Conservation (phyloP, 2,113 vertebrate genomes). For the Mellivora capensis region DNA sequence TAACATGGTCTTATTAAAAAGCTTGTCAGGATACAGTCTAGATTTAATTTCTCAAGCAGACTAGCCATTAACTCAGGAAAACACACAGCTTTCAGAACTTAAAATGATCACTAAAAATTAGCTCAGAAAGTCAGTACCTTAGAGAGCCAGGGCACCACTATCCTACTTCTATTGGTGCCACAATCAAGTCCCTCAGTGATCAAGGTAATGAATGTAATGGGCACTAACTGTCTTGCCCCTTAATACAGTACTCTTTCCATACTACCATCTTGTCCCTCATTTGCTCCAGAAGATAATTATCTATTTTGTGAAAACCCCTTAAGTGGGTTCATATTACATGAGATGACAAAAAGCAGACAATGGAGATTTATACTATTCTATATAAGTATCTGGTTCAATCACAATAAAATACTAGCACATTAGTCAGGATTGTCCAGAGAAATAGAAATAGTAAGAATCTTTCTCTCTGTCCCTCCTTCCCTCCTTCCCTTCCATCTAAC, state of each 20-base stretch:
- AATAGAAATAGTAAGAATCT: not conserved
- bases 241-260: not conserved
- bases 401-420: not conserved
- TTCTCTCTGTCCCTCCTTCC: not conserved
- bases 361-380: not conserved
- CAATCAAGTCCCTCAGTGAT: not conserved
- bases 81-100: not conserved
- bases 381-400: not conserved
- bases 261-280: not conserved
- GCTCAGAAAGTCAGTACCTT: not conserved
- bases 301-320: not conserved
- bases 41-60: not conserved
- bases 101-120: not conserved
- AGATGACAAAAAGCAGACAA: constrained; percentile 13
- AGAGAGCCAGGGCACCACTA: not conserved
- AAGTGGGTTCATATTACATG: not conserved
- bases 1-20: not conserved
- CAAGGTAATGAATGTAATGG: not conserved
- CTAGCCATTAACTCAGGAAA: not conserved
- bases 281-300: not conserved
- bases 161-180: not conserved
- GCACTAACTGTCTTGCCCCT: not conserved
- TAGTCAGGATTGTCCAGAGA: not conserved
- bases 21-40: not conserved
- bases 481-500: not conserved